A percentile compares a stretch with the other conserved stretches of the same genome.
These are phyloP conservation scores for Malurus elegans DNA, from an alignment of 2,113 vertebrate genomes.

Conservation along the genomic window DNA sequence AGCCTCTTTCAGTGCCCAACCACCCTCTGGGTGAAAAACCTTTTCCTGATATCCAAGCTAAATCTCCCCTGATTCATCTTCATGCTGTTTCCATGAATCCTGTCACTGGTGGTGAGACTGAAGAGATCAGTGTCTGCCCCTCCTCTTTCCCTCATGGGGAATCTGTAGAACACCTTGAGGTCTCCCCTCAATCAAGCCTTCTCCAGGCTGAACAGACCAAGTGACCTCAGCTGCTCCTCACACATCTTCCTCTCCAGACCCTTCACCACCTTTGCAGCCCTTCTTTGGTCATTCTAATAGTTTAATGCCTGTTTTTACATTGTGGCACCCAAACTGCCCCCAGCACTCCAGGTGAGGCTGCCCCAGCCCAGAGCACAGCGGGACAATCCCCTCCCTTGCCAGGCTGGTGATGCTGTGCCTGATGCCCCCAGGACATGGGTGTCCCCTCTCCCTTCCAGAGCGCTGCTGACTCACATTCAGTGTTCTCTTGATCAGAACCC, in stretches of 20 bases:
- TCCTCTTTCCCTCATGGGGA: neutral
- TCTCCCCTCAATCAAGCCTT: neutral
- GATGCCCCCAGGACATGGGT: neutral
- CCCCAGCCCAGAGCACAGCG: rapidly evolving
- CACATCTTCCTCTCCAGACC: neutral
- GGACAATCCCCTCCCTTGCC: neutral
- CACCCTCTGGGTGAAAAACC: rapidly evolving
- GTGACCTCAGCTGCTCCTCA: neutral
- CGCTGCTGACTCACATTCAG: neutral
- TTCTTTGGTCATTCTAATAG: neutral
- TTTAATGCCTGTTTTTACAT: neutral
- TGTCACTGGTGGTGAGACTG: neutral
- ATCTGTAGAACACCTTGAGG: neutral
- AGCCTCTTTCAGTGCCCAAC: neutral
- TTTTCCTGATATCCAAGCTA: neutral
- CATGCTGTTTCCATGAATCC: neutral
- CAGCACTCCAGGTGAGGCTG: rapidly evolving
- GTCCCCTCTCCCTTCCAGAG: rapidly evolving
- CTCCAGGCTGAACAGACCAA: neutral
- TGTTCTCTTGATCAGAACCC: neutral
- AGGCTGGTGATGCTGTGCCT: rapidly evolving
- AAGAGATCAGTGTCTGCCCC: neutral
- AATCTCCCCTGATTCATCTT: neutral
- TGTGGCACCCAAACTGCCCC: neutral
- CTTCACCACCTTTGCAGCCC: neutral